Base-by-base conservation (phyloP, 1,140 invertebrate species). In the Pseudomyrmex sp. region DNA sequence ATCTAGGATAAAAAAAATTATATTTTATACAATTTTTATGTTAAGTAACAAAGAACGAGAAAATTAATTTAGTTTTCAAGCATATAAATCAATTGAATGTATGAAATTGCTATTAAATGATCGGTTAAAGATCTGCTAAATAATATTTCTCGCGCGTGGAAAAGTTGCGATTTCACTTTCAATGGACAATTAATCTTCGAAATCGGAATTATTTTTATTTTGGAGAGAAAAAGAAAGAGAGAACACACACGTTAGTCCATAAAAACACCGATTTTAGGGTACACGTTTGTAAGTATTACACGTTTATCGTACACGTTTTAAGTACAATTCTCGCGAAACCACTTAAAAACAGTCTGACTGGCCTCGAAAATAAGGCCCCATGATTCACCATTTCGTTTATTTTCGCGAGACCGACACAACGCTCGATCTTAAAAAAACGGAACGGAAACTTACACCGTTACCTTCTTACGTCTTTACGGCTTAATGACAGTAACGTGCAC, bases 401-500 rank as follows among this genome's bases (percentile, higher is more conserved):
- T 20, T 23, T 48, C 46, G 20, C 23, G 44, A 23, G 48, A 46
- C 54, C 7, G 26, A 7, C 10, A 7, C 10, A n/a, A 59, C 10
- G 52, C 9, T 79, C 44, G 46, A 61, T 56, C 5, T 35, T 46
- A 76, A 77, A 56, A 68, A 68, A 68, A 70, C 59, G 52, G 12
- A 7, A 58, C 44, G 15, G 76, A 48, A 79, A 69, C 65, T 70
- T 79, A 54, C 20, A 69, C 20, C n/a, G 12, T 48, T 48, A 12
- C 54, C 50, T 82, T 65, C 73, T 35, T 58, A 44, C 18, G 62
- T 83, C 48, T 83, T 83, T 83, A 77, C 20, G 12, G 61, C 44
- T 83, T 54, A 58, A 48, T 69, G 54, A 56, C 66, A 26, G 56
- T 8, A 23, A 2, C 1, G 62, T 48, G 68, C 68, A 69, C 13